Base-by-base conservation (phyloP, 2,113 vertebrate genomes). In the Rhizomys pruinosus region DNA sequence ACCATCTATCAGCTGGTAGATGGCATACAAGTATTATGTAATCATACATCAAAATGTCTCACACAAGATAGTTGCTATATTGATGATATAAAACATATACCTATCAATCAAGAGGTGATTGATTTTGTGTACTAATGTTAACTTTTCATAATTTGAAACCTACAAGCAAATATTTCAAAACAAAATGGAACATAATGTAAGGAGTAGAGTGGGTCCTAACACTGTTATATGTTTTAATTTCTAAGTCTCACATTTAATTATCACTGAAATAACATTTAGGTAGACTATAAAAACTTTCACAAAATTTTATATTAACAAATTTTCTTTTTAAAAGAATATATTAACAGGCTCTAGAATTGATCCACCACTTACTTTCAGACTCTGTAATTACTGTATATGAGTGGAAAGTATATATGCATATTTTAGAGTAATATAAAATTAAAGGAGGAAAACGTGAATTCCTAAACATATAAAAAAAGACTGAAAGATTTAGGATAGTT, bases 101-200 rank as follows among this genome's bases (percentile, higher is more conserved):
- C 4, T 74, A 29, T 64, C 57, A 96, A 87, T 37, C 47, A 84
- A 77, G 32, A 78, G 44, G 61, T 47, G 9, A 34, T 32, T 88
- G 87, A 92, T 77, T 94, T 84, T 86, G 11, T 69, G 44, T 15
- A 34, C 69, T 29, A 88, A 42, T 88, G 47, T 9, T 81, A 90
- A 84, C 29, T 81, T 72, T 91, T 72, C 34, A 85, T 86, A 80
- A 80, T 55, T 61, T 81, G 2, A 2, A 84, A 16, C 61, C 39
- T 8, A 7, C 55, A 63, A 68, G 20, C 3, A 84, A 87, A 90
- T 69, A 47, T 13, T 6, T 84, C 42, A 73, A 82, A 78, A 82
- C 52, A 89, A 88, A 66, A 91, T 37, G 25, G 39, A 71, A 69
- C 0, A 81, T 0, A 76, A 61, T 15, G 77, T 3, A 76, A 84